These are phyloP conservation scores for Iphiclides podalirius DNA, from an alignment of 2,888 invertebrate genomes.

Conservation along the genomic window DNA sequence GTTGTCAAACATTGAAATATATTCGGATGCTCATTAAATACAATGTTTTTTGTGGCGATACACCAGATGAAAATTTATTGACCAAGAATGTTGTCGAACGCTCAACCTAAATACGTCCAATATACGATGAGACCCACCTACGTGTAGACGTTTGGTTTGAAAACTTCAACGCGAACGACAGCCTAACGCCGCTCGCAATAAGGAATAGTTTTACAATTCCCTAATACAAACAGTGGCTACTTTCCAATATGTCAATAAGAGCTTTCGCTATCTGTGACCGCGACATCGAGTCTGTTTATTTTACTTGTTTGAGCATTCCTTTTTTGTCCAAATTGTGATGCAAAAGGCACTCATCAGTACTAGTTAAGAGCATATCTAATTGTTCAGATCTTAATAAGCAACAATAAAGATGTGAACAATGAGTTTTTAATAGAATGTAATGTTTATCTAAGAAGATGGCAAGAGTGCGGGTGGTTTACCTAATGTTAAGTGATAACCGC, in stretches of 20 bases:
- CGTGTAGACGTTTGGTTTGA: slow-evolving; percentile 36
- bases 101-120: slow-evolving; percentile 67
- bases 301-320: slow-evolving; percentile 62
- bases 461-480: no score
- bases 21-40: slow-evolving; percentile 30
- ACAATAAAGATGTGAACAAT: no score
- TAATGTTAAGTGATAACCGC: no score
- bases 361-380: no score
- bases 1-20: background rate
- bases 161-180: slow-evolving; percentile 24
- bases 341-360: background rate
- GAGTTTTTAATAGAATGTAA: no score
- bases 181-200: slow-evolving; percentile 36
- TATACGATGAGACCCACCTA: slow-evolving; percentile 60
- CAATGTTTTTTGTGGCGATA: slow-evolving; percentile 14
- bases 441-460: no score
- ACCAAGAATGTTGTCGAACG: slow-evolving; percentile 45
- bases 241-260: slow-evolving; percentile 77
- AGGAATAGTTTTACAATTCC: slow-evolving; percentile 35
- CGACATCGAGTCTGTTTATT: slow-evolving; percentile 62
- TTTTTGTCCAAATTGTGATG: slow-evolving; percentile 36
- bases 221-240: slow-evolving; percentile 43
- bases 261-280: slow-evolving; percentile 77
- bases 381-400: no score
- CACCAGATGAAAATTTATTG: slow-evolving; percentile 35